Percentiles rank a stretch among this genome's conserved stretches.
These are phyloP conservation scores for Oxycera nigricornis DNA, from an alignment of 2,888 invertebrate species.

Conservation along the genomic window DNA sequence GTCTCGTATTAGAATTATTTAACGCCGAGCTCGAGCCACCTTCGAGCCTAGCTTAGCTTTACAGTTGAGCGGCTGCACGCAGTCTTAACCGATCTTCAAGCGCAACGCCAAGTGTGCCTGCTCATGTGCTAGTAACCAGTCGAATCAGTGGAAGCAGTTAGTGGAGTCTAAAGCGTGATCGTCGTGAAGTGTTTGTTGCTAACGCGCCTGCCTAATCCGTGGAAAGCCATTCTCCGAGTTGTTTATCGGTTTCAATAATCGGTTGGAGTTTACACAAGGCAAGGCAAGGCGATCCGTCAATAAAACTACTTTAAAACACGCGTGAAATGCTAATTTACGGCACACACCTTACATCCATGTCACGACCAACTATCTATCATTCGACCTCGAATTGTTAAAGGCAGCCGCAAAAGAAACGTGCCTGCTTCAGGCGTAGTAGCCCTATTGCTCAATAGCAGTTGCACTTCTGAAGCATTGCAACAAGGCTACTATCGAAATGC, in stretches of 20 bases:
- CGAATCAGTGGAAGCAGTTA: background rate
- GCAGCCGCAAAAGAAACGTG: background rate
- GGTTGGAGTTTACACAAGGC: no score
- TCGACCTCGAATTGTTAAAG: background rate
- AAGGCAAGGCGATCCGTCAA: background rate
- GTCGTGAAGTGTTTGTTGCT: background rate
- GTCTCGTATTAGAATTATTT: constrained; percentile 20
- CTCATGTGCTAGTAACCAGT: background rate
- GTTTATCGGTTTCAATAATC: background rate
- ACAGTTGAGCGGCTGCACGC: background rate
- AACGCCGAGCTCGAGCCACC: background rate
- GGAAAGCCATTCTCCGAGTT: background rate
- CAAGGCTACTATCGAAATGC: background rate
- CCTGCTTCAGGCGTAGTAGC: background rate
- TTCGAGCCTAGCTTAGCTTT: background rate
- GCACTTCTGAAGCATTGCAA: background rate
- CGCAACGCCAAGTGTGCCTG: background rate
- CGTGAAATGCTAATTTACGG: background rate
- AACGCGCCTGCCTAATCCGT: constrained; percentile 10
- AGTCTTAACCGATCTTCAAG: constrained; percentile 12
- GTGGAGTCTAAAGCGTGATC: constrained; percentile 1
- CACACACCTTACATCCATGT: no score
- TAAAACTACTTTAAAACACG: background rate
- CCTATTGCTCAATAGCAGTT: background rate
- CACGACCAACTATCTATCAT: background rate